Evolutionary conservation across 2,113 vertebrate species (phyloP), one percentile per base, ranked within the genome.

Genomic region (Loxodonta africana): DNA sequence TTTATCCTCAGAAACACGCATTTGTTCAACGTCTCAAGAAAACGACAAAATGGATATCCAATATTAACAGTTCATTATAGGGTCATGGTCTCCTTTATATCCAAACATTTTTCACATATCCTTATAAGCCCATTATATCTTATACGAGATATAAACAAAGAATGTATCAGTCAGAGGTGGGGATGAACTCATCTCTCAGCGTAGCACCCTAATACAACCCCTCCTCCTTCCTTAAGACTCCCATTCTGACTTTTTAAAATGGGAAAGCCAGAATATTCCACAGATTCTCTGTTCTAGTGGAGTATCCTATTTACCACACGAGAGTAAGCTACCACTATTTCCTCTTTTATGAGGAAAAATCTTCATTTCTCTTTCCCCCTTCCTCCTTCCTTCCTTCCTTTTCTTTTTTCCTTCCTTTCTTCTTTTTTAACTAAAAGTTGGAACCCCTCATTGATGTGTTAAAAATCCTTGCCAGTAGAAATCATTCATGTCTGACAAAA

Each of bases 401-500:
- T 33, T 3, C 48, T 23, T 53, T 65, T 67, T 44, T 53, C 10
- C 5, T 46, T 74, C 48, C 21, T 33, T 23, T 37, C 6, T 77
- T 46, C 28, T 53, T 51, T 83, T 89, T 89, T 41, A 78, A 60
- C 63, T 44, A 46, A 85, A 41, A 84, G 86, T 80, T 89, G 33
- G 33, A 82, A 80, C 48, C 26, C 3, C 62, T 91, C 48, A 69
- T 12, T 44, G 62, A 83, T 63, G 37, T 33, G 30, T 69, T 95
- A 71, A 93, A 46, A 46, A 51, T 14, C 17, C 65, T 88, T 26
- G 73, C 53, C 84, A 74, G 41, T 51, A 81, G 77, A 92, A 91
- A 78, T 81, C 53, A 97, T 77, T 88, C 91, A 96, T 20, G 30
- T 33, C n/a, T 77, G 65, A 57, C 60, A 88, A 89, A 74, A 93